Conservation (phyloP, 2,113 vertebrate species). For the Craseonycteris thonglongyai region DNA sequence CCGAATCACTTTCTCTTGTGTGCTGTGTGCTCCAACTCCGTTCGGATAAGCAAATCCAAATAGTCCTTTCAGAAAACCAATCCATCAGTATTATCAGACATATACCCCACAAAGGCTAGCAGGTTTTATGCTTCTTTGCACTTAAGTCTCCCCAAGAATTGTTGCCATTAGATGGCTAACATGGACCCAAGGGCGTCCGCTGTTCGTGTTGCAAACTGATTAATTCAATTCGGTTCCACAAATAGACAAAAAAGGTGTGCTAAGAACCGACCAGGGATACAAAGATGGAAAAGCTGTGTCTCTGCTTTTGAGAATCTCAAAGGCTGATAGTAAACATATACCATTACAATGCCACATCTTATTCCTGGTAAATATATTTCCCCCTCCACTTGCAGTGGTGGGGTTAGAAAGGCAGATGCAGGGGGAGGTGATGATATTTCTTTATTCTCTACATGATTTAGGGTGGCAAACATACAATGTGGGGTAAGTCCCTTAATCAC, state of each 20-base stretch:
- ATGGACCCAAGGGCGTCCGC: not conserved
- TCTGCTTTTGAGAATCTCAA: not conserved
- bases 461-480: not conserved
- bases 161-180: not conserved
- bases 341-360: not conserved
- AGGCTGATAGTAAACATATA: not conserved
- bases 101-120: constrained; percentile 33
- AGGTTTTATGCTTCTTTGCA: constrained; percentile 25
- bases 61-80: constrained; percentile 49
- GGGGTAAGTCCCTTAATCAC: not conserved
- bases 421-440: not conserved
- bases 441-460: not conserved
- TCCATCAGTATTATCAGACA: constrained; percentile 56
- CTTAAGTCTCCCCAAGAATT: constrained; percentile 29
- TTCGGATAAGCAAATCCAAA: constrained; percentile 61
- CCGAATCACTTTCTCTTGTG: constrained; percentile 65
- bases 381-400: no score
- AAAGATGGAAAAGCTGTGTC: not conserved
- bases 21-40: constrained; percentile 32
- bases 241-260: not conserved
- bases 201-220: constrained; percentile 27
- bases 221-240: not conserved
- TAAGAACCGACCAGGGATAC: not conserved
- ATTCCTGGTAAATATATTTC: not conserved
- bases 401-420: not conserved